Evolutionary conservation across 2,113 vertebrate genomes (phyloP), one percentile per base, ranked within the genome.

Genomic region (Poecilia latipinna): DNA sequence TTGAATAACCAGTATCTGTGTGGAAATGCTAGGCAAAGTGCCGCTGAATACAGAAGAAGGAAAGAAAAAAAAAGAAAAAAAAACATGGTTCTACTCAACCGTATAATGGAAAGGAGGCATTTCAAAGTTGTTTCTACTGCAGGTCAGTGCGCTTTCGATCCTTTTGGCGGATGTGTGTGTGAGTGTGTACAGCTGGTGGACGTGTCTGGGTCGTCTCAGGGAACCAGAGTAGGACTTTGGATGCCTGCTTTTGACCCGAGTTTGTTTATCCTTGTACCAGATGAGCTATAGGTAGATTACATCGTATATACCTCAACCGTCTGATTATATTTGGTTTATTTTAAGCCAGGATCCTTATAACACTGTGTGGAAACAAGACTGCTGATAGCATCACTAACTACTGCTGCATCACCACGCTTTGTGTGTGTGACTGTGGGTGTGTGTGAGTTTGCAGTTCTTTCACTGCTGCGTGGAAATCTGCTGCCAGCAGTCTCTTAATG

Each of bases 361-460:
- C 19, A 60, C 67, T 11, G 13, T 80, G 60, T 78, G 70, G 74
- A 81, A 65, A 66, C 39, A 80, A 37, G 75, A 71, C 71, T 82
- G 70, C 83, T 67, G 82, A 90, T 80, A 81, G 70, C 80, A 77
- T 86, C 80, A 78, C 57, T 76, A 75, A 76, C 77, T 72, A 88
- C 68, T 83, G 82, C 86, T 78, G 82, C 77, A 90, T 79, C 77
- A 83, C 44, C 8, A 31, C 28, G 37, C 29, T 11, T 42, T 70
- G 29, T 65, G 71, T 70, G 71, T 65, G 67, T 54, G 67, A 67
- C 62, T 37, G 61, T 79, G 78, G 32, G 64, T 65, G 32, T 65
- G 35, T 39, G 33, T 39, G 64, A 39, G 35, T 72, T 61, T 65
- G 74, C 75, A 70, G 79, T 69, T 77, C 69, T 67, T 65, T 76